Percentiles rank a stretch among this genome's conserved stretches.
Conservation (phyloP, 2,113 vertebrate species). For the Festucalex cinctus region DNA sequence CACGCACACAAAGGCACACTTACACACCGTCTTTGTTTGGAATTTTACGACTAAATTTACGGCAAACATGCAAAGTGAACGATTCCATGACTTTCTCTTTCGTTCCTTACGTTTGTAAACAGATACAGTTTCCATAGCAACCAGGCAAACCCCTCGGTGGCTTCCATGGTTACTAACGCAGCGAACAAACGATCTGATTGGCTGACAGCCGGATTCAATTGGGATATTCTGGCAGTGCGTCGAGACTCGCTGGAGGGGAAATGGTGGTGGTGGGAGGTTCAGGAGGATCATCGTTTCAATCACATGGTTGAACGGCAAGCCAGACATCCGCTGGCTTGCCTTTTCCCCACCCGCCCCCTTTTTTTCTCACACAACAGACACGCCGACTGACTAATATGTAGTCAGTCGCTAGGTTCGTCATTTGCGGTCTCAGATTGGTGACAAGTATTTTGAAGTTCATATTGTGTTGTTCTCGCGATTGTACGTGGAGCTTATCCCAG, state of each 20-base stretch:
- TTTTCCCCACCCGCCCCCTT: constrained; percentile 18
- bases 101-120: constrained; percentile 77
- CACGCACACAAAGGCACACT: too few species aligned
- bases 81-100: constrained; percentile 20
- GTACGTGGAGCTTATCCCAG: constrained; percentile 24
- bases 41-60: neutral
- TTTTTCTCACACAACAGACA: constrained; percentile 50
- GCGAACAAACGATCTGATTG: constrained; percentile 55
- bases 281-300: constrained; percentile 62
- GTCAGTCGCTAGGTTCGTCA: constrained; percentile 61
- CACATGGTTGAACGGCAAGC: constrained; percentile 50
- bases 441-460: constrained; percentile 36
- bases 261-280: constrained; percentile 33
- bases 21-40: too few species aligned
- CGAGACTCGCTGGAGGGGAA: constrained; percentile 16
- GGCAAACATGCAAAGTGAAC: constrained; percentile 8
- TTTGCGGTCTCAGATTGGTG: constrained; percentile 59
- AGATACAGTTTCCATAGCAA: constrained; percentile 91
- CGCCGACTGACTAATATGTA: constrained; percentile 62
- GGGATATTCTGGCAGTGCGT: constrained; percentile 45
- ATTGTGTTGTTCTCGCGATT: constrained; percentile 26
- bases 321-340: constrained; percentile 35
- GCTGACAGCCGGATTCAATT: constrained; percentile 52
- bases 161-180: constrained; percentile 76
- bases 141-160: constrained; percentile 69